Conservation (phyloP, 2,797 vertebrate genomes). For the Periparus ater region DNA sequence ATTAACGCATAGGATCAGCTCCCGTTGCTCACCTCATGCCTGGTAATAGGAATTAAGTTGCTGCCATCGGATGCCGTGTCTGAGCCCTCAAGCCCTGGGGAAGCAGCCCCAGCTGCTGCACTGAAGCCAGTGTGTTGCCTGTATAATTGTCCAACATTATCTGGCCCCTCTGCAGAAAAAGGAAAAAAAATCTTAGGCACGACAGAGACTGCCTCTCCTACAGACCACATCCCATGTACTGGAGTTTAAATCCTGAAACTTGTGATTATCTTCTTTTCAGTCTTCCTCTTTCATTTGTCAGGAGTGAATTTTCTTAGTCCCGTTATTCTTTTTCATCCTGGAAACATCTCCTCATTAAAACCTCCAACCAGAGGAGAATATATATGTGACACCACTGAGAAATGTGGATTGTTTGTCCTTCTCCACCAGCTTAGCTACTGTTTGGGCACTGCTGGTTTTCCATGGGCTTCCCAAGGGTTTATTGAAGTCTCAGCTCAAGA, state of each 20-base stretch:
- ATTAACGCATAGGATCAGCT: neutral
- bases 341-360: neutral
- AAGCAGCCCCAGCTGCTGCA: neutral
- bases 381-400: neutral
- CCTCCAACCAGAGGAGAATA: neutral
- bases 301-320: neutral
- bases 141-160: neutral
- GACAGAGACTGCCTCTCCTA: neutral
- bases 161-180: neutral
- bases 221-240: neutral
- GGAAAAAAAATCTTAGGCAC: neutral
- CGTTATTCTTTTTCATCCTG: neutral
- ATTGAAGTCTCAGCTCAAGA: neutral
- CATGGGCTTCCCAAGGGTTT: neutral
- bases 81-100: neutral
- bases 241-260: neutral
- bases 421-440: neutral
- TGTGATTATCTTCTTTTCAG: neutral
- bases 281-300: neutral
- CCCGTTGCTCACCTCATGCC: neutral
- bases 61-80: accelerated
- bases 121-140: neutral
- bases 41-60: neutral
- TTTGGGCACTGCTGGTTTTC: neutral
- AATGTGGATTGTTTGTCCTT: neutral